phyloP scores from a whole-genome alignment of 1,140 invertebrate species.

The Magallana angulata region DNA sequence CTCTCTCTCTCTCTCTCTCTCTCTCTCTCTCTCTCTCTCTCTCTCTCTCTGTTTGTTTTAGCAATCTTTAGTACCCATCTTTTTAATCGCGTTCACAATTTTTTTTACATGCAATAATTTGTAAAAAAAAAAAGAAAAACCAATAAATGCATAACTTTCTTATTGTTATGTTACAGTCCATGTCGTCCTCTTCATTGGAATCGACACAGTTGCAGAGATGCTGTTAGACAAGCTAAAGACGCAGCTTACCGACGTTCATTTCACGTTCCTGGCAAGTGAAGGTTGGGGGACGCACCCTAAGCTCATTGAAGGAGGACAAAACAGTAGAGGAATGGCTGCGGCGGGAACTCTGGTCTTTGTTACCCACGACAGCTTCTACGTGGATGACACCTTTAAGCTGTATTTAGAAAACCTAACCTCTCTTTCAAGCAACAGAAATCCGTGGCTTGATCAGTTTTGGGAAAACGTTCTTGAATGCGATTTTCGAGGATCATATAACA shows the following conservation, averaged over 20 bases:
- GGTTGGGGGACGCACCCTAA: slow-evolving; percentile 62
- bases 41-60: no score
- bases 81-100: no score
- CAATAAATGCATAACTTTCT: no score
- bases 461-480: slow-evolving; percentile 62
- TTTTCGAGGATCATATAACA: slow-evolving; percentile 60
- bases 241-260: neutral
- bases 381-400: slow-evolving; percentile 39
- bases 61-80: no score
- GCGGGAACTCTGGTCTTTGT: slow-evolving; percentile 60
- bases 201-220: slow-evolving; percentile 58
- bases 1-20: no score
- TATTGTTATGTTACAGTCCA: slow-evolving; percentile 40
- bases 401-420: slow-evolving; percentile 54
- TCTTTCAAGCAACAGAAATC: slow-evolving; percentile 36
- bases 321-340: slow-evolving; percentile 34
- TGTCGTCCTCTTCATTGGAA: slow-evolving; percentile 62
- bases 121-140: no score
- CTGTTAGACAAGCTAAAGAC: slow-evolving; percentile 54
- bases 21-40: no score
- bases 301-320: slow-evolving; percentile 35
- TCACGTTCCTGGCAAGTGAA: slow-evolving; percentile 69
- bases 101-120: no score
- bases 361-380: slow-evolving; percentile 45
- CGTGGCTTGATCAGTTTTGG: slow-evolving; percentile 64